These are phyloP conservation scores for Aphelinus atriplicis DNA, from an alignment of 1,140 invertebrate species.

Conservation along the genomic window DNA sequence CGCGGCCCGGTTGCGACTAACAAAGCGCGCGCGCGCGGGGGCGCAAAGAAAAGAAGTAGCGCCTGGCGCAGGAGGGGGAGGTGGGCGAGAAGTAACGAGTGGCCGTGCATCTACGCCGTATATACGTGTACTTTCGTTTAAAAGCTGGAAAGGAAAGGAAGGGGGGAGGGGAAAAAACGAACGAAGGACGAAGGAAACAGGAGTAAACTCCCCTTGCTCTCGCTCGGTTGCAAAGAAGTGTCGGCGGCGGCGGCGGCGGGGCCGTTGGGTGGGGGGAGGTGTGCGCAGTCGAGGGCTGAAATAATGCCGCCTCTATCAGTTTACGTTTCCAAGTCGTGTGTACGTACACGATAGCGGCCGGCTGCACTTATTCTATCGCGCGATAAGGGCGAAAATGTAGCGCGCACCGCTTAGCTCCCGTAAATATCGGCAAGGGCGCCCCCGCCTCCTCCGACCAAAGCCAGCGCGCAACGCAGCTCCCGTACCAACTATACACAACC, in stretches of 20 bases:
- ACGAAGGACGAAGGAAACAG: neutral
- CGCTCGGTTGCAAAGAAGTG: neutral
- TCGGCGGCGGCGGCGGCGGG: no score
- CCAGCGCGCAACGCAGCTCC: no score
- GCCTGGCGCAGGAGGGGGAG: no score
- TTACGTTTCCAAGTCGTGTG: constrained; percentile 39
- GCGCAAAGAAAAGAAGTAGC: no score
- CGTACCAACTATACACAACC: neutral
- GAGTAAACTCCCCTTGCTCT: neutral
- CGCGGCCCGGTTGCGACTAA: no score
- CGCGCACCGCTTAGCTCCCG: constrained; percentile 48
- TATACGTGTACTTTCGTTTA: neutral
- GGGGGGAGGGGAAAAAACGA: neutral
- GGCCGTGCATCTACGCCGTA: neutral
- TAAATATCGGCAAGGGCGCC: constrained; percentile 51
- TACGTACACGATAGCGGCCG: constrained; percentile 24
- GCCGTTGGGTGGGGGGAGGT: neutral
- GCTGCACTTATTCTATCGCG: constrained; percentile 54
- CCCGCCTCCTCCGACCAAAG: neutral
- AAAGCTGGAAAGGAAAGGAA: constrained; percentile 18
- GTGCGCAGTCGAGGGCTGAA: constrained; percentile 33
- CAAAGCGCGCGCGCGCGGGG: no score
- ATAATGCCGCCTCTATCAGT: constrained; percentile 38
- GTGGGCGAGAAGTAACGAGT: no score
- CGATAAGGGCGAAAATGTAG: constrained; percentile 55